Conservation (phyloP, 2,113 vertebrate species). For the Grallaria varia region DNA sequence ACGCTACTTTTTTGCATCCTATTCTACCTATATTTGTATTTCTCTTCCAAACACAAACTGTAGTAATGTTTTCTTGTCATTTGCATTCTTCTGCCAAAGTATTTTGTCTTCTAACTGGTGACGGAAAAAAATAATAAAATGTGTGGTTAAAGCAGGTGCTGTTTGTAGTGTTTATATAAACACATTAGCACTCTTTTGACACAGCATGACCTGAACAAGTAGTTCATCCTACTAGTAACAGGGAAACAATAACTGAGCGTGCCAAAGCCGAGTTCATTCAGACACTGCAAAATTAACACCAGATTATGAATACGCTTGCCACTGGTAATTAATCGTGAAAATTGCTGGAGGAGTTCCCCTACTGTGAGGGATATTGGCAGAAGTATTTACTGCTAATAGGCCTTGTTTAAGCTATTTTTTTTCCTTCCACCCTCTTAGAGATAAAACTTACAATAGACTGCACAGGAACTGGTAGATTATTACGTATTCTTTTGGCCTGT, state of each 20-base stretch:
- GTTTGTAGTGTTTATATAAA: constrained; percentile 64
- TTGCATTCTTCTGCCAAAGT: not conserved
- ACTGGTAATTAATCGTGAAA: constrained; percentile 74
- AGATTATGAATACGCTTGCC: constrained; percentile 77
- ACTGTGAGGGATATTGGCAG: constrained; percentile 78
- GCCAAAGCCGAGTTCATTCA: constrained; percentile 67
- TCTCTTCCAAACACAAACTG: not conserved
- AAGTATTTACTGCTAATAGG: constrained; percentile 78
- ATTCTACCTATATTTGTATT: not conserved
- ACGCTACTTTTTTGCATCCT: not conserved
- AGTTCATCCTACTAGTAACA: constrained; percentile 66
- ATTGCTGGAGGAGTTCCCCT: constrained; percentile 68
- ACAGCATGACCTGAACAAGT: constrained; percentile 65
- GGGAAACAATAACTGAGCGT: constrained; percentile 66
- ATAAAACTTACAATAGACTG: constrained; percentile 67
- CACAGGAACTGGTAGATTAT: constrained; percentile 34
- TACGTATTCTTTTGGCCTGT: not conserved
- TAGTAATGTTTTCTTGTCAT: not conserved
- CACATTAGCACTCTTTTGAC: constrained; percentile 71
- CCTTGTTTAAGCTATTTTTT: constrained; percentile 78
- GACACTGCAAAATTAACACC: constrained; percentile 80
- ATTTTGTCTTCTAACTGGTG: constrained; percentile 13
- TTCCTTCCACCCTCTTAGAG: constrained; percentile 11
- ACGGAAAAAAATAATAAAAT: constrained; percentile 43
- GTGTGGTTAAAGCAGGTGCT: constrained; percentile 61